Conservation (phyloP, 2,113 vertebrate species). For the Morphnarchus princeps region DNA sequence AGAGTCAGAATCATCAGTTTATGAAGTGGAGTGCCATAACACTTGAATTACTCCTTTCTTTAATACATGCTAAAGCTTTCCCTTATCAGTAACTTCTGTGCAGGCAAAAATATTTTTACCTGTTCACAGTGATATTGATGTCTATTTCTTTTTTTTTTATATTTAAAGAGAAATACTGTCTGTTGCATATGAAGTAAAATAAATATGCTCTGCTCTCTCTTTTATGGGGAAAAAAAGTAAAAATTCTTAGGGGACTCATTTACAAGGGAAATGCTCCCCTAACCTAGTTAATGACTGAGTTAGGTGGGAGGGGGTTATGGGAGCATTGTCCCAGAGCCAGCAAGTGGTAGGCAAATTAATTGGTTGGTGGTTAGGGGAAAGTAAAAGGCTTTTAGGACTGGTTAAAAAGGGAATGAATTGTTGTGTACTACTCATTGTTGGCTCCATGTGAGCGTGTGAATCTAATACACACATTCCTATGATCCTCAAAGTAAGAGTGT, state of each 20-base stretch:
- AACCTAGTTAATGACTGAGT: constrained; percentile 54
- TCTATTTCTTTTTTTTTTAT: background rate
- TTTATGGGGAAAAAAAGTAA: background rate
- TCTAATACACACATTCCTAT: background rate
- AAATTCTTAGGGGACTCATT: constrained; percentile 37
- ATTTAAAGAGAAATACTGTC: background rate
- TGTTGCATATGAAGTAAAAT: background rate
- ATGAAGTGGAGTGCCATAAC: background rate
- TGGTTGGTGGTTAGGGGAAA: constrained; percentile 53
- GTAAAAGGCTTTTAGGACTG: constrained; percentile 17
- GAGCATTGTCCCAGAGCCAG: constrained; percentile 21
- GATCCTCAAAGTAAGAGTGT: background rate
- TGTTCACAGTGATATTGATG: background rate
- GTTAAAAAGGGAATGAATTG: constrained; percentile 11
- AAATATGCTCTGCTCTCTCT: background rate
- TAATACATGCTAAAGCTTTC: background rate
- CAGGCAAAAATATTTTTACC: background rate
- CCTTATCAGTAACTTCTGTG: background rate
- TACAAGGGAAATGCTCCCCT: constrained; percentile 37
- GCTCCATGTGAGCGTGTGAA: background rate
- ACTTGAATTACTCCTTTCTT: background rate
- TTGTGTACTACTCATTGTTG: background rate
- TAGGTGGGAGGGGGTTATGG: constrained; percentile 18
- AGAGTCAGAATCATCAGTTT: background rate
- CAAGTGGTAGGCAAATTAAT: constrained; percentile 43